These are phyloP conservation scores for Aproaerema taeniolella DNA, from an alignment of 2,888 invertebrate species.

Conservation along the genomic window DNA sequence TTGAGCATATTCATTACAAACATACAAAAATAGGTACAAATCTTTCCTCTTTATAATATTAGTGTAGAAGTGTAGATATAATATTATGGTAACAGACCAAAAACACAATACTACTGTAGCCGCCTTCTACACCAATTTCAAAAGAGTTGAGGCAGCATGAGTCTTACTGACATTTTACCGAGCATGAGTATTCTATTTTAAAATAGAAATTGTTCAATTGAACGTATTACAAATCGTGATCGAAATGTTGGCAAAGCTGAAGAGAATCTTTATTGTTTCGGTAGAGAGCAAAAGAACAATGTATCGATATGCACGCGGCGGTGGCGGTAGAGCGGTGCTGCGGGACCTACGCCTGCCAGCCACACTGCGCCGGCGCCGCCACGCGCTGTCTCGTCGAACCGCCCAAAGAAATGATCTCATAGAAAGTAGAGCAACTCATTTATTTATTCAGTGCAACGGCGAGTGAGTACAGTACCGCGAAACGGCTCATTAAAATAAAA, in stretches of 20 bases:
- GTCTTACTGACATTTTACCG: too few relatives aligned
- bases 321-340: conserved; percentile 28
- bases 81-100: too few relatives aligned
- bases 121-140: too few relatives aligned
- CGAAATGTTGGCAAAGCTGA: conserved; percentile 37
- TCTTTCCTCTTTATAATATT: too few relatives aligned
- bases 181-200: too few relatives aligned
- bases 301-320: conserved; percentile 29
- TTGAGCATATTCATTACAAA: too few relatives aligned
- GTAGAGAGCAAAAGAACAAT: conserved; percentile 44
- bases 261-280: conserved; percentile 35
- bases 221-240: conserved; percentile 38
- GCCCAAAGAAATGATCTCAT: conserved; percentile 73
- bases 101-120: too few relatives aligned
- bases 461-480: conserved; percentile 53
- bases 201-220: conserved; percentile 30
- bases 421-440: conserved; percentile 76
- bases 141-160: too few relatives aligned
- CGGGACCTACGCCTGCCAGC: conserved; percentile 18
- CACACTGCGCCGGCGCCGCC: too few relatives aligned
- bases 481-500: conserved; percentile 77
- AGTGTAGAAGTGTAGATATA: too few relatives aligned
- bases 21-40: too few relatives aligned
- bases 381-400: conserved; percentile 42
- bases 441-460: conserved; percentile 71